Base-by-base conservation (phyloP, 1,140 invertebrate species). In the Cotesia typhae region DNA sequence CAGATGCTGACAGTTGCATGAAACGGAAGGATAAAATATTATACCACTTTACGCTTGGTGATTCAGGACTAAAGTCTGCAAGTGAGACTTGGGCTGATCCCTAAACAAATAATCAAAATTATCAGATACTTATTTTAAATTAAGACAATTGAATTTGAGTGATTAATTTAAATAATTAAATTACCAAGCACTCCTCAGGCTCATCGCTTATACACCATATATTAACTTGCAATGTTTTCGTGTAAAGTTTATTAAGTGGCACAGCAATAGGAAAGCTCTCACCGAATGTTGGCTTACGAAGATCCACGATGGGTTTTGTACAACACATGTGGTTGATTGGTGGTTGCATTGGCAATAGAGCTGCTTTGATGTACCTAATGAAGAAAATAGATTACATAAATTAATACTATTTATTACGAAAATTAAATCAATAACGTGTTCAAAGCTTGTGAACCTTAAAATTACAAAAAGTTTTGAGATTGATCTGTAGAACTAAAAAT, bases 31-130 rank as follows among this genome's bases (percentile, higher is more conserved):
- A 95, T 10, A 98, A 88, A 68, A 98, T 93, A 82, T 98, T 98
- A 88, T 98, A 98, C 97, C 96, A 98, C 83, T 95, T 95, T 35
- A 94, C 89, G 14, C 92, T 93, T 35, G 92, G 91, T 10, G 89
- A 89, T 73, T 95, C 93, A 1, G 94, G 91, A 83, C 94, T 94
- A 82, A 98, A 98, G 86, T 98, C 96, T 68, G 96, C 96, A 77
- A 98, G 88, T 82, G 96, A 98, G 70, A 98, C 94, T 92, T 98
- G 96, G 68, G 94, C 93, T 84, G 94, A 96, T 81, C 96, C 96
- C 96, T 98, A 86, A 79, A 71, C n/a, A 37, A 74, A 9, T 61
- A 17, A 67, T 7, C 28, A 47, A 59, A 65, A 37, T 51, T 59
- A 20, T 55, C 47, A 74, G 17, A 28, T 41, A 41, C 3, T 17